Conservation (phyloP, 2,113 vertebrate genomes). For the Ciconia boyciana region DNA sequence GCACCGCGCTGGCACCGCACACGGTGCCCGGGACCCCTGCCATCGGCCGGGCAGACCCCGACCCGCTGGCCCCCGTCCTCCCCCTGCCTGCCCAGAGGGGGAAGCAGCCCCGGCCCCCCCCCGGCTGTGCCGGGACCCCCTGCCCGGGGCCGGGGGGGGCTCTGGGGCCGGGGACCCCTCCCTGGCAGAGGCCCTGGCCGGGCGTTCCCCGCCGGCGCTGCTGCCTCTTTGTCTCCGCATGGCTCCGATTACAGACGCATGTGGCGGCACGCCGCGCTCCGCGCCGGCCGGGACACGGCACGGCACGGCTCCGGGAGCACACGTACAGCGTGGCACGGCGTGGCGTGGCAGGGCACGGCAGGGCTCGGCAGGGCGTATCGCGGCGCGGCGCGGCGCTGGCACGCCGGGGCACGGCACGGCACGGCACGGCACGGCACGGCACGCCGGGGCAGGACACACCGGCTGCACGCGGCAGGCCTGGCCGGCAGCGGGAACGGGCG, state of each 20-base stretch:
- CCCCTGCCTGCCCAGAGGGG: too few relatives aligned
- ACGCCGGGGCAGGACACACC: background rate
- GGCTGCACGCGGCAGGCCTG: background rate
- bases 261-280: background rate
- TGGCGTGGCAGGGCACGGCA: background rate
- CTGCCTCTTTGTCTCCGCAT: background rate
- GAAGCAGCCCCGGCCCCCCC: background rate
- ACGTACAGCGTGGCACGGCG: background rate
- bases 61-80: too few relatives aligned
- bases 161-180: background rate
- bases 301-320: background rate
- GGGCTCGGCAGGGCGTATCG: background rate
- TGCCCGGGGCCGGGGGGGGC: background rate
- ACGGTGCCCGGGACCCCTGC: background rate
- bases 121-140: background rate
- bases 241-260: background rate
- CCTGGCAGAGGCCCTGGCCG: background rate
- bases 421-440: too few relatives aligned
- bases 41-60: background rate
- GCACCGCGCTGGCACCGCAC: background rate
- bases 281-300: background rate
- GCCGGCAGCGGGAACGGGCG: background rate
- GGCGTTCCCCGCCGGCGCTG: background rate
- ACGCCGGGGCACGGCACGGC: too few relatives aligned
- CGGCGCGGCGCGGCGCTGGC: background rate